A percentile compares a stretch with the other conserved stretches of the same genome.
phyloP scores from a whole-genome alignment of 2,888 invertebrate genomes.

The Ophion ellenae region DNA sequence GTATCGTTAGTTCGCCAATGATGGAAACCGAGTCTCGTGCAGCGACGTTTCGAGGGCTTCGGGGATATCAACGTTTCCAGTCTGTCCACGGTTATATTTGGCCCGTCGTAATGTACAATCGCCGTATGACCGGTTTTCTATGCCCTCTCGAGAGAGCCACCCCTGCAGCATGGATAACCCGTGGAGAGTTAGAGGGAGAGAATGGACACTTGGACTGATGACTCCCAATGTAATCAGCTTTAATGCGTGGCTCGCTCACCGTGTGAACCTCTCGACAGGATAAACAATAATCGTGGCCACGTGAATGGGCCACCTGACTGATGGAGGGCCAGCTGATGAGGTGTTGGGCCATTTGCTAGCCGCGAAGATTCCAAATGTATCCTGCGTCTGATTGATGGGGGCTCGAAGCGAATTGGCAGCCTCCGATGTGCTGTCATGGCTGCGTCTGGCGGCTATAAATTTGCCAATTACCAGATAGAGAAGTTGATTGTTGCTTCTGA shows the following conservation, averaged over 20 bases:
- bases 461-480: conserved; percentile 30
- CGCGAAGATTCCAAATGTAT: not conserved
- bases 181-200: conserved; percentile 17
- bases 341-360: conserved; percentile 35
- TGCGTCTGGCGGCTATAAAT: conserved; percentile 16
- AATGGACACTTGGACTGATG: conserved; percentile 12
- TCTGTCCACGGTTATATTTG: conserved; percentile 27
- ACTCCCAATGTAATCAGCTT: conserved; percentile 63
- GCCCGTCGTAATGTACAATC: conserved; percentile 36
- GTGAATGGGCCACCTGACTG: conserved; percentile 66
- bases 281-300: conserved; percentile 67
- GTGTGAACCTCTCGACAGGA: conserved; percentile 66
- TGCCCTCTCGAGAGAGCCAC: conserved; percentile 12
- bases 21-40: conserved; percentile 10
- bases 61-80: conserved; percentile 59
- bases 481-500: not conserved
- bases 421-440: not conserved
- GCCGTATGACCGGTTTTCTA: conserved; percentile 29
- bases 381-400: not conserved
- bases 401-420: not conserved
- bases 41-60: conserved; percentile 57
- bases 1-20: not conserved
- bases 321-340: conserved; percentile 53
- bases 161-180: conserved; percentile 43
- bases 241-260: conserved; percentile 48